A percentile compares a stretch with the other conserved stretches of the same genome.
Conservation (phyloP, 1,140 invertebrate genomes). For the Elymnias hypermnestra region DNA sequence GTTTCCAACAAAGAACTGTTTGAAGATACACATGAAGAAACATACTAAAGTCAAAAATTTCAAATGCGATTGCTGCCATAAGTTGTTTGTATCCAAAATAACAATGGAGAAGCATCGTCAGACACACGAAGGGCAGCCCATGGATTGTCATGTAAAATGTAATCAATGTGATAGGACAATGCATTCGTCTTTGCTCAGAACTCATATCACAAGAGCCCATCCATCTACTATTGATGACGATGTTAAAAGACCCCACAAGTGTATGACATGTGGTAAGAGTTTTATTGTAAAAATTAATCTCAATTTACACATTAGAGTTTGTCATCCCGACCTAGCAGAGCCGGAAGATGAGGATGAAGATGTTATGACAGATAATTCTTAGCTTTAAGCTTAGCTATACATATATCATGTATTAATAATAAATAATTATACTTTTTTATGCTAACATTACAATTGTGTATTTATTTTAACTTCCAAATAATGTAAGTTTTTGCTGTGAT, state of each 20-base stretch:
- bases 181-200: conserved; percentile 60
- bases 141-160: conserved; percentile 65
- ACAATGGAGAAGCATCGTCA: conserved; percentile 69
- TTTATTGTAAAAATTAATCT: conserved; percentile 70
- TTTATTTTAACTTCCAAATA: conserved; percentile 3
- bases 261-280: conserved; percentile 61
- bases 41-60: conserved; percentile 73
- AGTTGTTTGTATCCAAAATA: conserved; percentile 72
- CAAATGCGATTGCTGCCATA: conserved; percentile 70
- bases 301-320: conserved; percentile 63
- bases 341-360: conserved; percentile 66
- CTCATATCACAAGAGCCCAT: conserved; percentile 54
- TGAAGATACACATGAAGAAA: conserved; percentile 76
- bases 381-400: conserved; percentile 32
- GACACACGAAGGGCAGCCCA: conserved; percentile 60
- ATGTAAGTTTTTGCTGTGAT: no score
- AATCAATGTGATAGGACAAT: conserved; percentile 61
- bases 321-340: conserved; percentile 61
- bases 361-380: conserved; percentile 66
- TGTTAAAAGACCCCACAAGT: conserved; percentile 63
- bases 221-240: conserved; percentile 52
- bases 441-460: conserved; percentile 24
- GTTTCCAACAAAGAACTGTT: conserved; percentile 80
- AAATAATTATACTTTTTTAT: conserved; percentile 65
- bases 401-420: conserved; percentile 51